Base-by-base conservation (phyloP, 2,797 vertebrate genomes). In the Sebastiscus albofasciatus region DNA sequence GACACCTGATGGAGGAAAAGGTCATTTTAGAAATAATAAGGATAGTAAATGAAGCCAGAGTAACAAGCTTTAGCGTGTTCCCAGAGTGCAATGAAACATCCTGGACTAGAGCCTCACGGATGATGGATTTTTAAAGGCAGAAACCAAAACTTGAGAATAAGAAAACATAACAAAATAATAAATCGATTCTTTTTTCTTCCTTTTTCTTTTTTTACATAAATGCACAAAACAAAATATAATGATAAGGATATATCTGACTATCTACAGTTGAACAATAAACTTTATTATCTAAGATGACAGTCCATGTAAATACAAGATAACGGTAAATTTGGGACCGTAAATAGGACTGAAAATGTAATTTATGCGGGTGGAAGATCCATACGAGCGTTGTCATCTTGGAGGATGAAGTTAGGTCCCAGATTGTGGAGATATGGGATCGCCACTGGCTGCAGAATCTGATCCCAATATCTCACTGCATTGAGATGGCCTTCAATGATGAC, bases 1-100 rank as follows among this genome's bases (percentile, higher is more conserved):
- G 81, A 70, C 92, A 81, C 95, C 96, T 93, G 91, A 85, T 2
- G 75, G 80, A 36, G 88, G 67, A 83, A 85, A 72, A 67, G 42
- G 12, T 71, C 1, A 55, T 27, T 64, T 67, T 5, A 66, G 24
- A 13, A 13, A 33, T 49, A 29, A 26, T 8, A 34, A 8, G 2
- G 8, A 29, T 1, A 4, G 5, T 12, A 22, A 24, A 67, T 67
- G 27, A 14, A 14, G 29, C 4, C 27, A 13, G 55, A 14, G 55
- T 24, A 16, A 58, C 22, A 52, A 56, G 6, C 5, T 13, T 36
- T 12, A 26, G 12, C 11, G 13, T 18, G 49, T 52, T 13, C 12
- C 10, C 36, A 14, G 0, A n/a, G 27, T 11, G 2, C 14, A 27
- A 66, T 8, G 34, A 56, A 8, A 26, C 4, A 56, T 33, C 46